Percentiles rank a stretch among this genome's conserved stretches.
Conservation (phyloP, 2,888 invertebrate genomes). For the Thymelicus acteon region DNA sequence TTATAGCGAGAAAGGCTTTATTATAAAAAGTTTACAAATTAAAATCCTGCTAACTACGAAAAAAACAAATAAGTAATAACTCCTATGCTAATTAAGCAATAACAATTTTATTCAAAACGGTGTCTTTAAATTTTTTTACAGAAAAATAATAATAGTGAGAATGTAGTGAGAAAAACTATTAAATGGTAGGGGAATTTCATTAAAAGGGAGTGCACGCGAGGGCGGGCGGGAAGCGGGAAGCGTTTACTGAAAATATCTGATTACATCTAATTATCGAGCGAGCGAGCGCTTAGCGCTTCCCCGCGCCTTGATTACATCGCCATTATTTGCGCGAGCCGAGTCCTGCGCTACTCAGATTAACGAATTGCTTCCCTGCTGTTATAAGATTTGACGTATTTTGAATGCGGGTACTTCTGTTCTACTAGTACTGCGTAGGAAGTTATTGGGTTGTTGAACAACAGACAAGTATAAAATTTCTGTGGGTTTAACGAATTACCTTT, state of each 20-base stretch:
- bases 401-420: constrained; percentile 11
- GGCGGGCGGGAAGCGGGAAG: constrained; percentile 55
- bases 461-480: too few relatives aligned
- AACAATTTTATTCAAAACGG: too few relatives aligned
- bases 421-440: not conserved
- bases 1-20: too few relatives aligned
- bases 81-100: too few relatives aligned
- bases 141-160: constrained; percentile 23
- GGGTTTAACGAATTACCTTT: too few relatives aligned
- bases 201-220: constrained; percentile 71
- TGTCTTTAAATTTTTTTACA: too few relatives aligned
- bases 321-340: constrained; percentile 55
- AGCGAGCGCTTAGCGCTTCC: constrained; percentile 55
- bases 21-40: too few relatives aligned
- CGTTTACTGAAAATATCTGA: constrained; percentile 83
- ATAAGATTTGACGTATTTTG: constrained; percentile 33
- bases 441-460: too few relatives aligned
- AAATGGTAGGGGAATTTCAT: constrained; percentile 64
- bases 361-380: constrained; percentile 37
- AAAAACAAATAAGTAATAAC: too few relatives aligned
- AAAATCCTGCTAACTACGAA: too few relatives aligned
- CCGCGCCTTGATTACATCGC: constrained; percentile 69
- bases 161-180: constrained; percentile 36
- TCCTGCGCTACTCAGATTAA: constrained; percentile 36
- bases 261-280: constrained; percentile 82